Evolutionary conservation across 1,140 invertebrate genomes (phyloP), one percentile per base, ranked within the genome.

Genomic region (Drosophila fuyamai): DNA sequence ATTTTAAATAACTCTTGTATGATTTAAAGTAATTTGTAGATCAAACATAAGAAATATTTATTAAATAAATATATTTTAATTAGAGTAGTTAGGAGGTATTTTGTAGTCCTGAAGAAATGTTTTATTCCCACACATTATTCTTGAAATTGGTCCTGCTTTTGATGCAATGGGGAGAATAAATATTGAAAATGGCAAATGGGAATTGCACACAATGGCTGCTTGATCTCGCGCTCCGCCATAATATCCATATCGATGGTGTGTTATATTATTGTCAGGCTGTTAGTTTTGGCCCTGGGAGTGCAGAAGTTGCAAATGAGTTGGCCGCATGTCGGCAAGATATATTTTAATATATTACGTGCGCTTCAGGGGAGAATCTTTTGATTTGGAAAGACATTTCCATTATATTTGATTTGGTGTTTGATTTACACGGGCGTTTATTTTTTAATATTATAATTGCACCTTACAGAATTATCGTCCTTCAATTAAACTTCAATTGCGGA

Each of bases 131-230:
- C 10, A 41, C 12, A 38, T 44, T 63, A 57, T 36, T 51, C 38
- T n/a, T 50, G 12, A 51, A 53, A 46, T 57, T 46, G 40, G 41
- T 54, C 23, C 46, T 55, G 23, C 46, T 55, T 51, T 70, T 72
- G 43, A 77, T 78, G 65, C 56, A 77, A 77, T 81, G 77, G 58
- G 14, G 53, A 80, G 71, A 80, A 84, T 84, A 84, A 81, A 84
- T 84, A 84, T 84, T 84, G 73, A 80, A 85, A 84, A 88, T 88
- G 83, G 79, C 83, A 88, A 88, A 88, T 88, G 83, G 83, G 84
- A 89, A 88, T 86, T 83, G 84, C 79, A 79, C 66, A 89, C 84
- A 89, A 88, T 86, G 75, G 65, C 62, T 71, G 61, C 76, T 68
- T 79, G 65, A 71, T 80, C 77, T 61, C 61, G 44, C 66, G 55